Conservation (phyloP, 2,888 invertebrate species). For the Platynereis dumerilii region DNA sequence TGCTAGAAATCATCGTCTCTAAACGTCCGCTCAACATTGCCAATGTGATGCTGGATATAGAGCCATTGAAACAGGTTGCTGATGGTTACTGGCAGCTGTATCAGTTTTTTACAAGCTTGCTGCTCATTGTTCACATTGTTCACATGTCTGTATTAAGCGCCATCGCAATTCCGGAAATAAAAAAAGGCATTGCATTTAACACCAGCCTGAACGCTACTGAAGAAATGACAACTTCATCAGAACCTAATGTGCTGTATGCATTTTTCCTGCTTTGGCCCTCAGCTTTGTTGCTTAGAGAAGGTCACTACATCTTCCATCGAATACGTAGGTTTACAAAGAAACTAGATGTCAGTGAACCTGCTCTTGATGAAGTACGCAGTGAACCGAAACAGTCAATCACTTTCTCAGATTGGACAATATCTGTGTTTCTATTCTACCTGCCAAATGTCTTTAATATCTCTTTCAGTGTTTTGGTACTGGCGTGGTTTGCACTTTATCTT, state of each 20-base stretch:
- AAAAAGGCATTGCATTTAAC: too few species aligned
- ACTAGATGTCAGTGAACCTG: not conserved
- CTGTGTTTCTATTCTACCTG: not conserved
- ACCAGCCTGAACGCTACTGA: too few species aligned
- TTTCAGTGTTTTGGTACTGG: conserved; percentile 43
- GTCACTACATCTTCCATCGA: conserved; percentile 32
- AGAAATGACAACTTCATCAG: not conserved
- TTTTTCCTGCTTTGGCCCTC: conserved; percentile 38
- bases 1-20: not conserved
- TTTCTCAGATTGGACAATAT: too few species aligned
- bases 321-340: not conserved
- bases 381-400: not conserved
- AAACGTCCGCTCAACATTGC: not conserved
- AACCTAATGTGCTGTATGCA: conserved; percentile 12
- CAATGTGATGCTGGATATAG: not conserved
- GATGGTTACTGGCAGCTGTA: conserved; percentile 50
- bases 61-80: conserved; percentile 40
- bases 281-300: conserved; percentile 28
- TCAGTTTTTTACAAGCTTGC: conserved; percentile 47
- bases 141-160: conserved; percentile 53
- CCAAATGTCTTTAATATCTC: conserved; percentile 27
- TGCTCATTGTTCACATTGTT: conserved; percentile 52
- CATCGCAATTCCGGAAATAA: conserved; percentile 28
- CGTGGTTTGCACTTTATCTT: conserved; percentile 45
- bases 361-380: not conserved